Conservation (phyloP, 2,113 vertebrate genomes). For the Lucifuga dentata region DNA sequence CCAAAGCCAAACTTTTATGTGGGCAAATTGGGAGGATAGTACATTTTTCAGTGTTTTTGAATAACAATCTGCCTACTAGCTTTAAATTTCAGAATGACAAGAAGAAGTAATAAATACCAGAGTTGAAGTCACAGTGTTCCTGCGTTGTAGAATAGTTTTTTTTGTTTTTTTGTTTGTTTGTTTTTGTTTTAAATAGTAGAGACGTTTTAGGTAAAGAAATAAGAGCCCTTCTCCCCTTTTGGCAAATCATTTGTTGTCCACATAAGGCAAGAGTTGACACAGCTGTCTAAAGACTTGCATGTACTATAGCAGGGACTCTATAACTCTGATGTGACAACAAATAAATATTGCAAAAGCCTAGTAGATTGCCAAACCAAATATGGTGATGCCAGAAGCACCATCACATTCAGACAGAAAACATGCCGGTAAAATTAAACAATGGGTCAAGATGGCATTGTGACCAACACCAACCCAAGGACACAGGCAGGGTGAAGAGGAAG, state of each 20-base stretch:
- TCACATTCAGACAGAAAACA: constrained; percentile 70
- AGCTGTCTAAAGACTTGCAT: constrained; percentile 73
- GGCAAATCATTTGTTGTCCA: constrained; percentile 46
- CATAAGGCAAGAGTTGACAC: constrained; percentile 74
- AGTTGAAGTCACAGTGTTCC: constrained; percentile 17
- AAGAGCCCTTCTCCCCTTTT: constrained; percentile 46
- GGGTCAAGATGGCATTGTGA: constrained; percentile 72
- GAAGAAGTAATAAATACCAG: constrained; percentile 12
- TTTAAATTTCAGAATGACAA: constrained; percentile 16
- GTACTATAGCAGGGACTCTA: constrained; percentile 67
- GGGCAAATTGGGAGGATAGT: too few species aligned
- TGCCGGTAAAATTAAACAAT: constrained; percentile 76
- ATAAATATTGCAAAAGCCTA: constrained; percentile 74
- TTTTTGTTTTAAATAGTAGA: too few species aligned
- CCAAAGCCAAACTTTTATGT: constrained; percentile 1
- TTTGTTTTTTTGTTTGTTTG: too few species aligned
- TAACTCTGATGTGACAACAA: constrained; percentile 83
- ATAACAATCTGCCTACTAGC: background rate
- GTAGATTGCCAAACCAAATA: constrained; percentile 78
- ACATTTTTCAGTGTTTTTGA: too few species aligned
- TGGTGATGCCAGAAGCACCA: constrained; percentile 65
- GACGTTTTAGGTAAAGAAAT: constrained; percentile 41
- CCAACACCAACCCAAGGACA: constrained; percentile 64
- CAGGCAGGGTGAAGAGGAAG: constrained; percentile 39
- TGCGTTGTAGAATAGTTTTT: constrained; percentile 6